These are phyloP conservation scores for Pteruthius melanotis DNA, from an alignment of 2,113 vertebrate species.

Conservation along the genomic window DNA sequence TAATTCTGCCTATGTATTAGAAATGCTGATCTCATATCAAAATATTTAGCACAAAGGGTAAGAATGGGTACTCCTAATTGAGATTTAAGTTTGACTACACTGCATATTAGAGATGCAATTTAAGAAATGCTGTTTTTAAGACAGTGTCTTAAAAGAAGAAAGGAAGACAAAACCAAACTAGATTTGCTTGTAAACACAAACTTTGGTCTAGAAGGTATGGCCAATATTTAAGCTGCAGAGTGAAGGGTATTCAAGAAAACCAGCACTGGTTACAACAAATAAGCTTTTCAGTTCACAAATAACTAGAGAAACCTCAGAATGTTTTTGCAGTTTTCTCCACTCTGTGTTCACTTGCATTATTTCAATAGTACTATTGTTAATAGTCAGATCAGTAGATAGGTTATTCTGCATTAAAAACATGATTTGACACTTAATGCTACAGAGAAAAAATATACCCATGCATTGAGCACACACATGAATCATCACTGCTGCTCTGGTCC, in stretches of 20 bases:
- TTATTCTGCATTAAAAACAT: background rate
- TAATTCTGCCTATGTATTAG: background rate
- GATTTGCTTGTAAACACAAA: background rate
- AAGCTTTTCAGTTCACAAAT: background rate
- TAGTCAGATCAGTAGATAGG: background rate
- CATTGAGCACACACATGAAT: background rate
- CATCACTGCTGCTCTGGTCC: background rate
- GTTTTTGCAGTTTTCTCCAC: background rate
- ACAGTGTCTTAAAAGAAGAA: background rate
- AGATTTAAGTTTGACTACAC: background rate
- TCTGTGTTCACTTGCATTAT: background rate
- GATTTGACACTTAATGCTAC: background rate
- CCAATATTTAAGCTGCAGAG: background rate
- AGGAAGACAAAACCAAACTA: background rate
- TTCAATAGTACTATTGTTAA: background rate
- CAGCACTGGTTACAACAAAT: background rate
- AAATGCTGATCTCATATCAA: background rate
- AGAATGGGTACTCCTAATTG: background rate
- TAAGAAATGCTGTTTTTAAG: background rate
- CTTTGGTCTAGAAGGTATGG: background rate
- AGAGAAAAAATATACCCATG: background rate
- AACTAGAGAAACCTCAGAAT: background rate
- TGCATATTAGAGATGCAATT: background rate
- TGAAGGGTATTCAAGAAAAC: background rate
- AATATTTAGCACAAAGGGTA: background rate